Evolutionary conservation across 1,140 invertebrate genomes (phyloP).

Genomic region (Cherax quadricarinatus): DNA sequence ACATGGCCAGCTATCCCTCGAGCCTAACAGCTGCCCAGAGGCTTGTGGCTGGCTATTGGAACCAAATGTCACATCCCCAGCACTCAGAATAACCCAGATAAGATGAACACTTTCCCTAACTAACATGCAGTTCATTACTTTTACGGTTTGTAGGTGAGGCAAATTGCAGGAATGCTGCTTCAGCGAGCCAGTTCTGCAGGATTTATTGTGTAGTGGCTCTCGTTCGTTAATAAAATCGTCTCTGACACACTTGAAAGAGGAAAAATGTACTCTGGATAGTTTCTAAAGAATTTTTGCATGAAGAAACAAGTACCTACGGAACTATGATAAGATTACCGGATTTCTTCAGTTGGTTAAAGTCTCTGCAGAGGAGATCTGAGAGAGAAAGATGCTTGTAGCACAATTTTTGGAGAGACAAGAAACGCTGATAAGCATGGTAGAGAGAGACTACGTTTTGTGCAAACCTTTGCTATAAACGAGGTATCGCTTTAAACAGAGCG

Average conservation of each 20-base stretch:
- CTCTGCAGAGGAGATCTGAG: background rate
- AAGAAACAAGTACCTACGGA: background rate
- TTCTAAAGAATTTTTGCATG: too few species aligned
- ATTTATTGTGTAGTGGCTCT: constrained; percentile 10
- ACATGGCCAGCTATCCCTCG: constrained; percentile 21
- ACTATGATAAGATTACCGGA: too few species aligned
- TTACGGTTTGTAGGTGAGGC: constrained; percentile 43
- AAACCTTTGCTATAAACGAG: too few species aligned
- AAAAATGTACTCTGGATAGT: background rate
- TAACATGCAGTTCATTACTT: constrained; percentile 30
- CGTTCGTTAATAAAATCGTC: constrained; percentile 21
- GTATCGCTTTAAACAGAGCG: background rate
- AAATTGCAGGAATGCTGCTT: constrained; percentile 9
- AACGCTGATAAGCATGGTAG: too few species aligned
- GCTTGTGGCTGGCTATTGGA: constrained; percentile 25
- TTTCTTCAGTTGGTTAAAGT: background rate
- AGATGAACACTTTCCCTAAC: constrained; percentile 21
- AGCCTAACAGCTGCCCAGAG: constrained; percentile 37
- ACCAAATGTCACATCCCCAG: constrained; percentile 36
- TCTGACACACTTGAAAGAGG: background rate
- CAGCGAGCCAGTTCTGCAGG: background rate
- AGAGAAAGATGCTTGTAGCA: background rate
- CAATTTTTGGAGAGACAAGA: too few species aligned
- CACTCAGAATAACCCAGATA: constrained; percentile 40
- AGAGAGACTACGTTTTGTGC: too few species aligned